phyloP scores from a whole-genome alignment of 2,888 invertebrate genomes.

The Drosophila mulleri region DNA sequence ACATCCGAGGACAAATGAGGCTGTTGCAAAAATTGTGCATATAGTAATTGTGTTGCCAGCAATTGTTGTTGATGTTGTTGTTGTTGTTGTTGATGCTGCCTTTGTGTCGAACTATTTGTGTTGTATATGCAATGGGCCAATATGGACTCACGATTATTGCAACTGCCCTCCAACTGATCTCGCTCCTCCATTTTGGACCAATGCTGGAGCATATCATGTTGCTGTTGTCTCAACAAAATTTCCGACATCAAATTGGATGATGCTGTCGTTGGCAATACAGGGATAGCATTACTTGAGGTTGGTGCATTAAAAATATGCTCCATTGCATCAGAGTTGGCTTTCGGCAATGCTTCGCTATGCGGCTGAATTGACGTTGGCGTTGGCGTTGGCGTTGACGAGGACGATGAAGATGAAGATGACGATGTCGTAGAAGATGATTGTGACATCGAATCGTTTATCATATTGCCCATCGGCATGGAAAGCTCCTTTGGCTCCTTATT shows the following conservation, averaged over 20 bases:
- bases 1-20: slow-evolving; percentile 35
- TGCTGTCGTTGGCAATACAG: slow-evolving; percentile 10
- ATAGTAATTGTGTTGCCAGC: slow-evolving; percentile 77
- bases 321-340: slow-evolving; percentile 26
- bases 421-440: slow-evolving; percentile 20
- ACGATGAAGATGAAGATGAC: slow-evolving; percentile 12
- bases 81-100: slow-evolving; percentile 12
- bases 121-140: slow-evolving; percentile 40
- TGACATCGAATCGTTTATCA: slow-evolving; percentile 18
- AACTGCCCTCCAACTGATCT: slow-evolving; percentile 17
- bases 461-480: neutral
- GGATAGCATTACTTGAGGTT: slow-evolving; percentile 17
- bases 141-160: slow-evolving; percentile 25
- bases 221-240: slow-evolving; percentile 66
- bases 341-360: slow-evolving; percentile 1
- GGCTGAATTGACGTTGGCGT: slow-evolving; percentile 15
- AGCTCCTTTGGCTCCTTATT: slow-evolving; percentile 5
- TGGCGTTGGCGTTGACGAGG: neutral
- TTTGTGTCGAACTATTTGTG: slow-evolving; percentile 30
- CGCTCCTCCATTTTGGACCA: slow-evolving; percentile 50
- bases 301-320: slow-evolving; percentile 48
- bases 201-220: slow-evolving; percentile 58
- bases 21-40: slow-evolving; percentile 66
- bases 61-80: slow-evolving; percentile 61
- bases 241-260: slow-evolving; percentile 54